Evolutionary conservation across 2,797 vertebrate genomes (phyloP), one percentile per base, ranked within the genome.

Genomic region (Picus viridis): DNA sequence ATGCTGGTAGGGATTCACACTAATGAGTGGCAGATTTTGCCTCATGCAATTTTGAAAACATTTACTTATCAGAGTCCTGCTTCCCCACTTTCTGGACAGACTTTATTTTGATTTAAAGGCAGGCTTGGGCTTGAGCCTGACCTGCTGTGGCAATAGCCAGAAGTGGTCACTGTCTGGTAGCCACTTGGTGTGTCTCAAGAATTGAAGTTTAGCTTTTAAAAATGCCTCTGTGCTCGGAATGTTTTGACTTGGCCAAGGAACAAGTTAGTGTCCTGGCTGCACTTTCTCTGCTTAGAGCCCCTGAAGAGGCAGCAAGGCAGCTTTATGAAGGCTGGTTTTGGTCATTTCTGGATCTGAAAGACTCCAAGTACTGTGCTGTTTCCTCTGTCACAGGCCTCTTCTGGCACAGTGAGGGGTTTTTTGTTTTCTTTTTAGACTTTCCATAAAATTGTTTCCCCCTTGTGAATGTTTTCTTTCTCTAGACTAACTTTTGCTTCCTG

Each of bases 401-500:
- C 71, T 63, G 61, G 57, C 62, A 74, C 27, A 56, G 16, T 22
- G 18, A 61, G 18, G 7, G 4, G 6, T 4, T 29, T 41, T 6
- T 4, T 9, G 16, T 2, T 11, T 63, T 88, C 36, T 74, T 79
- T 87, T 85, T 5, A 69, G 36, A 45, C 32, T 86, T 80, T 65
- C 70, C 81, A 76, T 5, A 18, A 30, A 54, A 57, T 53, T 62
- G 49, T 91, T 92, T 89, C 49, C 89, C 90, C 71, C 17, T 68
- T 43, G 57, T 24, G 45, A 93, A 71, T 30, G 57, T 85, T 63
- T 32, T 95, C 84, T 96, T 91, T 94, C 95, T 89, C 92, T 73
- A 27, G 14, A 70, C 36, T 79, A 93, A 88, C 77, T 93, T 95
- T 96, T 97, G 81, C 89, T 92, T 86, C 81, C 89, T 97, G 96